Evolutionary conservation across 2,113 vertebrate genomes (phyloP).

Genomic region (Pterocles orientalis): DNA sequence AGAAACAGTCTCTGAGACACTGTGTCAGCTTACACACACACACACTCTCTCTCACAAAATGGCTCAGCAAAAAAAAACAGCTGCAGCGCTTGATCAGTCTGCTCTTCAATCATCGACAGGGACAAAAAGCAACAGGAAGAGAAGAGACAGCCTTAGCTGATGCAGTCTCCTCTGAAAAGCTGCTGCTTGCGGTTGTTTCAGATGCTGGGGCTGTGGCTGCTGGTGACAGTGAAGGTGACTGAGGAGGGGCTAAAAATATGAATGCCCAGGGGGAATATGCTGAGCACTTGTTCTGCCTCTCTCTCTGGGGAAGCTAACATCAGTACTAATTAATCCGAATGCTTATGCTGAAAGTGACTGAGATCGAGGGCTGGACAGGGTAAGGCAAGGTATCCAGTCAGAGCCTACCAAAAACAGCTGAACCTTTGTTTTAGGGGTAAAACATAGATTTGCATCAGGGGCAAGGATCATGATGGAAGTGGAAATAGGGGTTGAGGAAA

Average conservation of each 20-base stretch:
- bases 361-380: background rate
- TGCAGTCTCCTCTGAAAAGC: background rate
- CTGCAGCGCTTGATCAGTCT: background rate
- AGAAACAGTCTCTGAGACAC: background rate
- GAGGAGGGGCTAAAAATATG: conserved; percentile 45
- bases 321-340: conserved; percentile 37
- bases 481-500: background rate
- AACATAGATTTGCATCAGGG: background rate
- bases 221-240: conserved; percentile 41
- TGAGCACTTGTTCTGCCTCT: background rate
- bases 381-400: background rate
- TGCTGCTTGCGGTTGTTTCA: background rate
- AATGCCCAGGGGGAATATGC: background rate
- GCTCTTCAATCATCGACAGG: background rate
- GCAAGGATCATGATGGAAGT: background rate
- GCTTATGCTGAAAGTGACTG: background rate
- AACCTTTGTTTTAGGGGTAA: background rate
- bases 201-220: background rate
- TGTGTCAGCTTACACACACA: background rate
- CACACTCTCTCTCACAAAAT: background rate
- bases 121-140: background rate
- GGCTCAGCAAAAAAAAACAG: background rate
- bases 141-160: background rate
- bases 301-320: background rate
- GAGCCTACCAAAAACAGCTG: background rate